Evolutionary conservation across 2,888 invertebrate genomes (phyloP), one percentile per base, ranked within the genome.

Genomic region (Drepanosiphum platanoidis): DNA sequence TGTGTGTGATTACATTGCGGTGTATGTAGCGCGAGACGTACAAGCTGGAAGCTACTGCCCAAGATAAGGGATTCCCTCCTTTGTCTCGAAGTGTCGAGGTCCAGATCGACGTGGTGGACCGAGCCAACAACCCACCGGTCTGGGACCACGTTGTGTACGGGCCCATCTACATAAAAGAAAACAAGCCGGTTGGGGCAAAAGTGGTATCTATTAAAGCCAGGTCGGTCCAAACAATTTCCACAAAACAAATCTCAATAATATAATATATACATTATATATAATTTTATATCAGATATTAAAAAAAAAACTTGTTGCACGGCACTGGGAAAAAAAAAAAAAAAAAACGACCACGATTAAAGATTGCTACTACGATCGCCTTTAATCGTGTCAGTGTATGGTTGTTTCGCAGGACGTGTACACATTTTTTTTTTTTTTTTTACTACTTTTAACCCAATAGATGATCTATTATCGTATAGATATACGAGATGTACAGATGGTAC

Each of bases 131-230:
- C 94, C 97, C 95, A 92, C 97, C 96, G 92, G 95, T 96, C 91
- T 97, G 96, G 97, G 97, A 96, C 93, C 95, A 97, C 93, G 94
- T 94, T 91, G 95, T 96, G 92, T 97, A 97, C 93, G 97, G 97
- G 91, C 97, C 97, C 90, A 96, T 97, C 94, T 95, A 94, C 95
- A 96, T 97, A 92, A 95, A 96, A 94, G 97, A 97, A 93, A 97
- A 97, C 93, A 95, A 96, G 93, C 95, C 97, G 92, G 96, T 97
- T 91, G 97, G 97, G 92, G 96, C 96, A 92, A 96, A 95, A 94
- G 96, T 97, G 93, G 95, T 97, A 92, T 96, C 97, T 92, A 95
- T 97, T 92, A 97, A 97, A 95, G 97, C 97, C 94, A 97, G 97
- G 97, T 97, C 96, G 94, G 96, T 95, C 70, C 80, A 80, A 77